Evolutionary conservation across 2,797 vertebrate species (phyloP).

Genomic region (Crypturellus tataupa): DNA sequence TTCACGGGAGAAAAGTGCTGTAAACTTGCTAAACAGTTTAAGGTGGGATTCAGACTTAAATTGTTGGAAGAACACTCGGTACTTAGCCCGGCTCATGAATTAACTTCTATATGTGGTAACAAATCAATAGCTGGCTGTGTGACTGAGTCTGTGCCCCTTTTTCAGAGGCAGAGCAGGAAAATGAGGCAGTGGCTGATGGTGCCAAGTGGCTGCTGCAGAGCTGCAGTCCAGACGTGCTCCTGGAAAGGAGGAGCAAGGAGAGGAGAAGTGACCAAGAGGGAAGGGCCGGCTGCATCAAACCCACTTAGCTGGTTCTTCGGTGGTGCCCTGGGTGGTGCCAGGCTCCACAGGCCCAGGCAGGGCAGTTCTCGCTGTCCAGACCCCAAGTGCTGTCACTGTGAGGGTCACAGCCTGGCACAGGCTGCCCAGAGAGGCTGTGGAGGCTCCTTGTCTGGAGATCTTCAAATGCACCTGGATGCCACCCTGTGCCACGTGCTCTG

Average conservation of each 20-base stretch:
- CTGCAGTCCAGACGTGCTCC: not conserved
- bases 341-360: not conserved
- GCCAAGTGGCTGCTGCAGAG: not conserved
- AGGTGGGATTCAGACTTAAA: not conserved
- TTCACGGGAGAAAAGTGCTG: not conserved
- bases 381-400: not conserved
- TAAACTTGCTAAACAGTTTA: not conserved
- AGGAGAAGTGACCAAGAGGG: not conserved
- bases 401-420: too few relatives aligned
- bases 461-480: too few relatives aligned
- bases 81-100: not conserved
- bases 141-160: not conserved
- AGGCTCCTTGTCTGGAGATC: too few relatives aligned
- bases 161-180: too few relatives aligned
- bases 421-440: too few relatives aligned
- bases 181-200: not conserved
- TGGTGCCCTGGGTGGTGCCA: not conserved
- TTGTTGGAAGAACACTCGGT: not conserved
- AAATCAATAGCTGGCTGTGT: not conserved
- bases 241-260: not conserved
- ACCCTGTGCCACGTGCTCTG: too few relatives aligned
- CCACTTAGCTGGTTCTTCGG: not conserved
- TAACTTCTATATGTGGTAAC: not conserved
- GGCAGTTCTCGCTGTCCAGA: not conserved
- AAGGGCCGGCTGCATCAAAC: not conserved